Base-by-base conservation (phyloP, 1,140 invertebrate species). In the Pogonomyrmex californicus region DNA sequence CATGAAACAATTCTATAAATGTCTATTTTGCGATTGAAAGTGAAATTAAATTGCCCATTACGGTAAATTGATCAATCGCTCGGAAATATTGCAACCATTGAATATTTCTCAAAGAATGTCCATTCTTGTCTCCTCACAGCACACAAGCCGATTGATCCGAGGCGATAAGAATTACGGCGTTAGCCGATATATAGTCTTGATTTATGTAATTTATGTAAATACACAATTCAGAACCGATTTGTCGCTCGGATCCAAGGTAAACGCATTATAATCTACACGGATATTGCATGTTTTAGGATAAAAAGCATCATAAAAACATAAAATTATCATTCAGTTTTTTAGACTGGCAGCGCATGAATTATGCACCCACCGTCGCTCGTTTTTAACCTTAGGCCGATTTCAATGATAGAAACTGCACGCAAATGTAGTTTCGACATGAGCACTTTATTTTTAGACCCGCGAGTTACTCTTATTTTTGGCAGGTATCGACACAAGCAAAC, bases 131-230 rank as follows among this genome's bases (percentile, higher is more conserved):
- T 63, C 17, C 23, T 23, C 23, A 23, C 23, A 36, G 5, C 4
- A 36, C 33, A 36, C 14, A 54, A 47, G 38, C 56, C 23, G 38
- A 62, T 41, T 62, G 9, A n/a, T 62, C 23, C 30, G 1, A 62
- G 3, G 1, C 56, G 36, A 47, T 10, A 78, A 65, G 44, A 78
- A 65, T 38, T 47, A 47, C 9, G 75, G 14, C 14, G 76, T n/a
- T 1, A 47, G 17, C 41, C 14, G 30, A 33, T n/a, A 44, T 30
- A 33, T 12, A 12, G 44, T 78, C 14, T n/a, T 78, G 76, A 65
- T 78, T 78, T 65, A 78, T 78, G 10, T 78, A 78, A 78, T 78
- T 47, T 78, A 78, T 78, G 76, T 65, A 78, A 78, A 65, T 47
- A 38, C 9, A 30, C 30, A 38, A 78, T 78, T 78, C 51, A 23